Base-by-base conservation (phyloP, 2,797 vertebrate species). In the Sebastes trivittatus region DNA sequence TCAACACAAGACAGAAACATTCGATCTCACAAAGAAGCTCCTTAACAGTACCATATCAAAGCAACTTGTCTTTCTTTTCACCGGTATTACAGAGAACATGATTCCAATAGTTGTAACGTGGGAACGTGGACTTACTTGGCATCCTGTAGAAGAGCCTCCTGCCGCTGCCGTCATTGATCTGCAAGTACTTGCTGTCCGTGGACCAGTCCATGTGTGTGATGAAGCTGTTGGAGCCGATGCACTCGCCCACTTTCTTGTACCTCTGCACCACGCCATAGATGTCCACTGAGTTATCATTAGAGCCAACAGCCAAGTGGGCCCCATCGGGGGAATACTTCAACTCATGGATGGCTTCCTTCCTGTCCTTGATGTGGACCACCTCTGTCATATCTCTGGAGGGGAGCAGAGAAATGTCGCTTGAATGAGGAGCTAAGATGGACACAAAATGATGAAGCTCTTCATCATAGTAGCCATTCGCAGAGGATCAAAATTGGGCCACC, bases 161-260 rank as follows among this genome's bases (percentile, higher is more conserved):
- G 60, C 98, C 96, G n/a, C 94, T 96, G 87, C 98, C 98, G 18
- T 99, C 97, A 67, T 99, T 99, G 60, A 97, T 98, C 94, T 99
- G 98, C 82, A 99, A 95, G 80, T 96, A 97, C 94, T 97, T 98
- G 92, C 98, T 98, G 91, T 99, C 98, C 0, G 96, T 96, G 60
- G 98, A 98, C 98, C 98, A 99, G 90, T 99, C 98, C 97, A 99
- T 96, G 90, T 99, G 98, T 6, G 98, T 99, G 89, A 99, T 99
- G 94, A 99, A 98, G 90, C 97, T 98, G 84, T 90, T 94, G 71
- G 97, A 98, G 82, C 97, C 97, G 61, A 96, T 81, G 93, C 98
- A 99, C 90, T 99, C 98, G 2, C 98, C 98, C 87, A 98, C 96
- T 89, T 99, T 99, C 95, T 99, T 99, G 91, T 99, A 99, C 71